These are phyloP conservation scores for Xylota sylvarum DNA, from an alignment of 2,888 invertebrate genomes.

Conservation along the genomic window DNA sequence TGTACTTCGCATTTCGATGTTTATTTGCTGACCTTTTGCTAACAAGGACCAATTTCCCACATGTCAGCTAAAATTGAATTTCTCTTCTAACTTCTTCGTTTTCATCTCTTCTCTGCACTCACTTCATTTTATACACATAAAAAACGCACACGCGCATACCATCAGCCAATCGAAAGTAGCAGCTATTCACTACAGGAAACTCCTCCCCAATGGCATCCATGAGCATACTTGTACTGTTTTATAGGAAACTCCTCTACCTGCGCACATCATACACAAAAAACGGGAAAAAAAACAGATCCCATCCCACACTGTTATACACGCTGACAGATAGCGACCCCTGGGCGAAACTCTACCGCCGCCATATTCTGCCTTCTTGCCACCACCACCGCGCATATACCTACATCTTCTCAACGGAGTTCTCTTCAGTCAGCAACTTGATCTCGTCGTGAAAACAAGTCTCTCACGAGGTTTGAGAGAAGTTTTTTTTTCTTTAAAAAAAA, in stretches of 20 bases:
- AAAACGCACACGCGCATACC: constrained; percentile 62
- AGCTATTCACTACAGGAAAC: constrained; percentile 34
- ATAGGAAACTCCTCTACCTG: constrained; percentile 67
- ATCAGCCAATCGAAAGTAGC: constrained; percentile 51
- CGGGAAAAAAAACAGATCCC: constrained; percentile 4
- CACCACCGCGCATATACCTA: constrained; percentile 69
- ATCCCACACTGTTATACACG: constrained; percentile 15
- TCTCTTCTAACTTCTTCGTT: constrained; percentile 3
- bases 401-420: constrained; percentile 54
- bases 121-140: not conserved
- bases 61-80: constrained; percentile 50
- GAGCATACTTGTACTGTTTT: constrained; percentile 3
- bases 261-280: constrained; percentile 28
- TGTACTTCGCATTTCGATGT: constrained; percentile 19
- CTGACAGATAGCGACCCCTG: constrained; percentile 37
- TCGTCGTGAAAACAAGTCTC: constrained; percentile 73
- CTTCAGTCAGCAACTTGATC: constrained; percentile 73
- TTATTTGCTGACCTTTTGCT: constrained; percentile 44
- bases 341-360: constrained; percentile 58
- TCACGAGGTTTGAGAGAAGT: constrained; percentile 28
- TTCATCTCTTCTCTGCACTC: constrained; percentile 18
- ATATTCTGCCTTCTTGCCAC: constrained; percentile 68
- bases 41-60: constrained; percentile 54
- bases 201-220: constrained; percentile 51
- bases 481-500: not conserved